These are phyloP conservation scores for Sinodicranocentrus sp. DNA, from an alignment of 2,888 invertebrate species.

Conservation along the genomic window DNA sequence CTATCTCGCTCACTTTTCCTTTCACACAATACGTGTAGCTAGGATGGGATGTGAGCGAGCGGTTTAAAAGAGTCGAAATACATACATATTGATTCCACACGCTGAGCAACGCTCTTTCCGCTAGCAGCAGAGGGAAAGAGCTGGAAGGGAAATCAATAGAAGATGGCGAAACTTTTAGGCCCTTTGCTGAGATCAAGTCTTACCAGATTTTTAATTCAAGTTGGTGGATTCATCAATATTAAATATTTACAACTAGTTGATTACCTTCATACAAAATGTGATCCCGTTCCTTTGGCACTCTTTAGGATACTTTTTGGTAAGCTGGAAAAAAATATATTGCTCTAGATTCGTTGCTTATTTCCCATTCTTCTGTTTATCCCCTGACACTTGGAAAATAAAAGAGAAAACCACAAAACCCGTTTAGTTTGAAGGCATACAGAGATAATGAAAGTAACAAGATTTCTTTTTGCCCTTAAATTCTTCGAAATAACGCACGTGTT, in stretches of 20 bases:
- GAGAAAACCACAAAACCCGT: too few species aligned
- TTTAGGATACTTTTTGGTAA: conserved; percentile 90
- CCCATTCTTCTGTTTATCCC: too few species aligned
- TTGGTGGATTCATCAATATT: conserved; percentile 51
- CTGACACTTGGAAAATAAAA: too few species aligned
- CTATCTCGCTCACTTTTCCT: neutral
- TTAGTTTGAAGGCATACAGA: too few species aligned
- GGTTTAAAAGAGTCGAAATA: conserved; percentile 47
- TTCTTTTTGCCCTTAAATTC: too few species aligned
- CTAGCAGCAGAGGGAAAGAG: conserved; percentile 17
- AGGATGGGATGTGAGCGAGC: conserved; percentile 19
- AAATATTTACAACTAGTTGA: conserved; percentile 64
- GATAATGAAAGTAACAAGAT: too few species aligned
- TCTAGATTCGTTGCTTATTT: too few species aligned
- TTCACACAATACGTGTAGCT: neutral
- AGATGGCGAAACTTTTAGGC: conserved; percentile 47
- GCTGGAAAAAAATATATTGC: conserved; percentile 77
- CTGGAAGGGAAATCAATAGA: conserved; percentile 42
- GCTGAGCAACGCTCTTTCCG: conserved; percentile 52
- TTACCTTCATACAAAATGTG: conserved; percentile 77
- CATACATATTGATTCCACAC: conserved; percentile 46
- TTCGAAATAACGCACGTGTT: too few species aligned
- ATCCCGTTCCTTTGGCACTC: conserved; percentile 88
- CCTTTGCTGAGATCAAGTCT: neutral
- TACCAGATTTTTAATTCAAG: conserved; percentile 34